These are phyloP conservation scores for Temnothorax longispinosus DNA, from an alignment of 1,140 invertebrate genomes.

Conservation along the genomic window DNA sequence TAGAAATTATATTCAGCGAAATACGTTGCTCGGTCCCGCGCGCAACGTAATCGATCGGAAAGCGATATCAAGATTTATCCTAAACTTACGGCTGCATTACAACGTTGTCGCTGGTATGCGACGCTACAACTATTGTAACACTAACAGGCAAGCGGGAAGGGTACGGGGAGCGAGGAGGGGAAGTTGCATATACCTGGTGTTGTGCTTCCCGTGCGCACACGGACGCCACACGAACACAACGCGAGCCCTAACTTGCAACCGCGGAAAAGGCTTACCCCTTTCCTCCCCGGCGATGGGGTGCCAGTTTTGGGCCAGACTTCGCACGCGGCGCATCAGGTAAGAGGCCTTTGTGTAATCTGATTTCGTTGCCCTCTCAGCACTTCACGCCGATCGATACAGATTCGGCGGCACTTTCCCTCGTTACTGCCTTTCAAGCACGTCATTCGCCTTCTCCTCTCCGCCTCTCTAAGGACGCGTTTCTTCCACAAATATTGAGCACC, in stretches of 20 bases:
- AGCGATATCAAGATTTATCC: constrained; percentile 56
- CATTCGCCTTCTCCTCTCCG: constrained; percentile 39
- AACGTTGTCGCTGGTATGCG: constrained; percentile 36
- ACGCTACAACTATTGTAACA: constrained; percentile 45
- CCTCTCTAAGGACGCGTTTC: constrained; percentile 31
- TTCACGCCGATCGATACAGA: constrained; percentile 71
- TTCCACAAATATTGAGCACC: constrained; percentile 23
- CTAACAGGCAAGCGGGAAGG: background rate
- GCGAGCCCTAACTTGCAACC: constrained; percentile 56
- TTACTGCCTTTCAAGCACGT: constrained; percentile 65
- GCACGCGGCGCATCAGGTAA: constrained; percentile 82
- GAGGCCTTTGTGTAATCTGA: constrained; percentile 80
- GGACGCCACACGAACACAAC: background rate
- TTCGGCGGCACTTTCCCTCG: constrained; percentile 70
- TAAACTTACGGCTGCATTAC: constrained; percentile 46
- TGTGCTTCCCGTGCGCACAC: constrained; percentile 32
- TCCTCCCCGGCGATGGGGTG: constrained; percentile 75
- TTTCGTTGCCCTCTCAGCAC: constrained; percentile 73
- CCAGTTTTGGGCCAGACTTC: constrained; percentile 83
- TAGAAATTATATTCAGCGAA: constrained; percentile 26
- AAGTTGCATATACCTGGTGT: constrained; percentile 64
- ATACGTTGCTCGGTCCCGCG: background rate
- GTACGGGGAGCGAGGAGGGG: constrained; percentile 15
- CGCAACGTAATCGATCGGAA: constrained; percentile 25
- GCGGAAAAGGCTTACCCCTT: constrained; percentile 80